Evolutionary conservation across 1,140 invertebrate genomes (phyloP).

Genomic region (Caerostris extrusa): DNA sequence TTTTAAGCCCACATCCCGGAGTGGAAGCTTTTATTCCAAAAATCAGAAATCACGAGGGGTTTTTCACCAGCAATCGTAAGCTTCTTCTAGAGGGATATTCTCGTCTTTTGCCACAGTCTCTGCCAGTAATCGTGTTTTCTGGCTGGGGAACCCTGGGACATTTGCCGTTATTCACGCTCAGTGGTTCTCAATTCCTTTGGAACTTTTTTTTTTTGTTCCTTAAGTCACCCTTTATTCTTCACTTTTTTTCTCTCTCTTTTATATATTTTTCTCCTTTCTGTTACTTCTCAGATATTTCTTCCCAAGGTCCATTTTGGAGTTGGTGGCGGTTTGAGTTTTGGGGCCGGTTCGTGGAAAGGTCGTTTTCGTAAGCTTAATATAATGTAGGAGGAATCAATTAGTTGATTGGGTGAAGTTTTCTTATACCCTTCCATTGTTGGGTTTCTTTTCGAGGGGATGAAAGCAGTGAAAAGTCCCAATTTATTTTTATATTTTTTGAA

Average conservation of each 20-base stretch:
- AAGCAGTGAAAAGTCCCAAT: too few relatives aligned
- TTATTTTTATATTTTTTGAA: too few relatives aligned
- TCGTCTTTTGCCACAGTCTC: not conserved
- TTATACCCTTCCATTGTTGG: not conserved
- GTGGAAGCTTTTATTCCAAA: not conserved
- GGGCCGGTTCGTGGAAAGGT: not conserved
- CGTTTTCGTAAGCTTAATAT: not conserved
- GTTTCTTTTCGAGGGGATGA: not conserved
- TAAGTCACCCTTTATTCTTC: not conserved
- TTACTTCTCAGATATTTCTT: not conserved
- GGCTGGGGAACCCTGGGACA: slow-evolving; percentile 9
- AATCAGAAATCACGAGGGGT: not conserved
- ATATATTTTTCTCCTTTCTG: not conserved
- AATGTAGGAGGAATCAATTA: not conserved
- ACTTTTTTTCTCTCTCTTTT: not conserved
- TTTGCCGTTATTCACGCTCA: slow-evolving; percentile 57
- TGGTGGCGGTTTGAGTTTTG: not conserved
- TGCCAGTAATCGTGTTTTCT: slow-evolving; percentile 60
- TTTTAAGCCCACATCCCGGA: not conserved
- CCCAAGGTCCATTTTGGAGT: not conserved
- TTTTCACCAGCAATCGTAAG: slow-evolving; percentile 7
- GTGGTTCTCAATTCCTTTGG: not conserved
- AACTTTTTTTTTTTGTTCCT: not conserved
- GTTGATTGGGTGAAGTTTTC: not conserved
- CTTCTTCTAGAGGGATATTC: not conserved